phyloP scores from a whole-genome alignment of 2,797 vertebrate genomes.

The Gastrophryne carolinensis region DNA sequence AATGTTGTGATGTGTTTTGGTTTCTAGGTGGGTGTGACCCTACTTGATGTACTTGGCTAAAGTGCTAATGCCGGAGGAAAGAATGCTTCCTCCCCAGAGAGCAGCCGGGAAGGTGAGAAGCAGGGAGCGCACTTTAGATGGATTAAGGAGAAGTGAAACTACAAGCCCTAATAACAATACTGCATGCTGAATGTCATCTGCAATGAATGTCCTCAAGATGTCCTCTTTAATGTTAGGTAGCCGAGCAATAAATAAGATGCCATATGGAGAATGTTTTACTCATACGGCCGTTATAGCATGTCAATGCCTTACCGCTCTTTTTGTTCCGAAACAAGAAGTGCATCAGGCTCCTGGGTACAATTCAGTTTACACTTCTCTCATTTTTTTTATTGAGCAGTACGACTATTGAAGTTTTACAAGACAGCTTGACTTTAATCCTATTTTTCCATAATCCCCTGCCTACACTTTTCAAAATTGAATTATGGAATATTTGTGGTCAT shows the following conservation, averaged over 20 bases:
- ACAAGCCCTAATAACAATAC: neutral
- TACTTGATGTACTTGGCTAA: conserved; percentile 39
- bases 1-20: conserved; percentile 46
- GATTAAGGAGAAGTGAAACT: conserved; percentile 17
- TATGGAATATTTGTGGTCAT: neutral
- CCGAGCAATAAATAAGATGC: neutral
- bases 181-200: neutral
- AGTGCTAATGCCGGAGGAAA: conserved; percentile 28
- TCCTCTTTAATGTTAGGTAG: neutral
- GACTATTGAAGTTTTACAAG: neutral
- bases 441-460: neutral
- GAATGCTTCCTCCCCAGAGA: conserved; percentile 42
- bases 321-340: neutral
- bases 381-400: neutral
- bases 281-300: neutral
- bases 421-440: neutral
- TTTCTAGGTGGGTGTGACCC: conserved; percentile 51
- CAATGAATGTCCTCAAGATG: neutral
- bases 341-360: neutral
- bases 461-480: neutral
- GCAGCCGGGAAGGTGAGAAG: conserved; percentile 19
- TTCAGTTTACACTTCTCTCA: neutral
- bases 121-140: conserved; percentile 22
- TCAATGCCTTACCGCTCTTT: neutral
- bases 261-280: conserved; percentile 18